Percentiles rank a stretch among this genome's conserved stretches.
Evolutionary conservation across 2,888 invertebrate genomes (phyloP).

Genomic region (Habroteleia sp.): DNA sequence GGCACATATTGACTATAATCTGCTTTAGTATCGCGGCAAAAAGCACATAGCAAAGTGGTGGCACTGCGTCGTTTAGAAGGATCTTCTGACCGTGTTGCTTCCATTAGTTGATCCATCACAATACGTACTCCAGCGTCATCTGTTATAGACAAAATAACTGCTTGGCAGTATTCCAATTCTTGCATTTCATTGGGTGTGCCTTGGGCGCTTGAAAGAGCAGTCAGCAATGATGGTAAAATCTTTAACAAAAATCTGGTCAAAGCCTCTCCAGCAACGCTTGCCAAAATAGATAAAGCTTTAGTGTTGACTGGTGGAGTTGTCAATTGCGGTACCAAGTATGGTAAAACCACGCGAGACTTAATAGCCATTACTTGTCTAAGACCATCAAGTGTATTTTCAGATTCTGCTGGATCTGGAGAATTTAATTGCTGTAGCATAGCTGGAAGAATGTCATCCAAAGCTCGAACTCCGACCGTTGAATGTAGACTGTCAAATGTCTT

Average conservation of each 20-base stretch:
- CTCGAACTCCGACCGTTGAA: slow-evolving; percentile 94
- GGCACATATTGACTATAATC: slow-evolving; percentile 94
- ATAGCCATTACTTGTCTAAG: slow-evolving; percentile 98
- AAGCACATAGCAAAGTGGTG: slow-evolving; percentile 92
- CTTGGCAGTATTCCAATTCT: slow-evolving; percentile 95
- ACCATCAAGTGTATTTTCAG: slow-evolving; percentile 96
- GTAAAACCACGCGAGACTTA: slow-evolving; percentile 96
- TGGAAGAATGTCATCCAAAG: slow-evolving; percentile 98
- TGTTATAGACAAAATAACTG: slow-evolving; percentile 94
- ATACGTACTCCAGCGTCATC: slow-evolving; percentile 94
- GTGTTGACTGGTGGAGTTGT: slow-evolving; percentile 95
- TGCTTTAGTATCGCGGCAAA: slow-evolving; percentile 93
- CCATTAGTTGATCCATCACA: slow-evolving; percentile 92
- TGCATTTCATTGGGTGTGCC: slow-evolving; percentile 85
- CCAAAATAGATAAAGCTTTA: slow-evolving; percentile 95
- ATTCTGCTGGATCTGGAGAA: slow-evolving; percentile 88
- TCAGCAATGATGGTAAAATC: slow-evolving; percentile 94
- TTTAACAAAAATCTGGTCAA: slow-evolving; percentile 94
- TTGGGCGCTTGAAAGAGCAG: slow-evolving; percentile 87
- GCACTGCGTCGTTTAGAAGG: slow-evolving; percentile 89
- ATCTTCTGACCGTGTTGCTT: slow-evolving; percentile 86
- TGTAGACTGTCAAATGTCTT: slow-evolving; percentile 98
- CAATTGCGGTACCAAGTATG: slow-evolving; percentile 97
- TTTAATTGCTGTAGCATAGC: slow-evolving; percentile 91
- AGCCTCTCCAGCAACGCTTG: slow-evolving; percentile 96